These are phyloP conservation scores for Istiophorus platypterus DNA, from an alignment of 2,113 vertebrate genomes.

Conservation along the genomic window DNA sequence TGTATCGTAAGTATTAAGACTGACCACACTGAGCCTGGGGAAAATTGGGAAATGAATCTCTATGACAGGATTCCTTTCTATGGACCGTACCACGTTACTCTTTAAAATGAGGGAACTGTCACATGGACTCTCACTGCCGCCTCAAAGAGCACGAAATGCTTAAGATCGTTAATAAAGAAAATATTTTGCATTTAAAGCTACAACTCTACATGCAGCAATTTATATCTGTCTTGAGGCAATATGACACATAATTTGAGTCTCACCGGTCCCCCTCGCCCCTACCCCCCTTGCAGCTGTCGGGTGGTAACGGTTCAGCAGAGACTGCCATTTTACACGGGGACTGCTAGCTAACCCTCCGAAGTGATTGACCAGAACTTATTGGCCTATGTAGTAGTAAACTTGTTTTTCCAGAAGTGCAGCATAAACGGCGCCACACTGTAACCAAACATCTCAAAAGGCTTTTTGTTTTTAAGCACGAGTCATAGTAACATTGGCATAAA, in stretches of 20 bases:
- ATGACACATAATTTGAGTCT: no score
- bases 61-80: not conserved
- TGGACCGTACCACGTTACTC: conserved; percentile 55
- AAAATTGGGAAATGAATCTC: not conserved
- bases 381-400: not conserved
- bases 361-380: conserved; percentile 29
- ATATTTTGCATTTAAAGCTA: fast-evolving
- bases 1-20: not conserved
- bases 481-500: conserved; percentile 37
- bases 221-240: fast-evolving
- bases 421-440: not conserved
- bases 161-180: not conserved
- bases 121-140: not conserved
- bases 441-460: conserved; percentile 3
- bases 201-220: not conserved
- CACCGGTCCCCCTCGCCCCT: not conserved
- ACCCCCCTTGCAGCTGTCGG: conserved; percentile 4
- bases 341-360: conserved; percentile 31
- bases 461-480: conserved; percentile 41
- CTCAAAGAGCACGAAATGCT: not conserved
- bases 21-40: not conserved
- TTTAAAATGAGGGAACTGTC: not conserved
- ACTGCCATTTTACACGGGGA: conserved; percentile 64
- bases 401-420: not conserved
- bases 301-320: conserved; percentile 43